These are phyloP conservation scores for Agriopis marginaria DNA, from an alignment of 2,888 invertebrate genomes.

Conservation along the genomic window DNA sequence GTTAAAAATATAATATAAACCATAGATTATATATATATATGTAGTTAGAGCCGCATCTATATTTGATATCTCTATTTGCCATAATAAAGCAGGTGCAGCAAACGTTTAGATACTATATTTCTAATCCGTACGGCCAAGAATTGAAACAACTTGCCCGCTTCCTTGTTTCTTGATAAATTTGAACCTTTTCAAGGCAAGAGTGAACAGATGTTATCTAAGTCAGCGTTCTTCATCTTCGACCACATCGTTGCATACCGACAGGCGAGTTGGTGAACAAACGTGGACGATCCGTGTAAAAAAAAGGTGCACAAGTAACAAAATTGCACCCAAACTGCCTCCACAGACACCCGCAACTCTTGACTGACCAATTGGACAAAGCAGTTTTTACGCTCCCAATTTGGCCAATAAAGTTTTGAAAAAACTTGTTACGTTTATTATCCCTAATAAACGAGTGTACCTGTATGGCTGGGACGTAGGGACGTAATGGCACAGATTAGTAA, in stretches of 20 bases:
- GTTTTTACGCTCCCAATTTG: slow-evolving; percentile 64
- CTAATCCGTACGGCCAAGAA: too few species aligned
- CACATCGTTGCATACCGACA: too few species aligned
- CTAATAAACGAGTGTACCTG: slow-evolving; percentile 72
- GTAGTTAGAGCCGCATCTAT: background rate
- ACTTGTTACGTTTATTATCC: slow-evolving; percentile 78
- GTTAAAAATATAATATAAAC: background rate
- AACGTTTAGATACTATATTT: too few species aligned
- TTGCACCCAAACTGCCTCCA: slow-evolving; percentile 37
- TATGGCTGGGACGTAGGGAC: slow-evolving; percentile 56
- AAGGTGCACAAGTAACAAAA: slow-evolving; percentile 9
- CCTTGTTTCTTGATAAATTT: too few species aligned
- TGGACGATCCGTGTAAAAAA: too few species aligned
- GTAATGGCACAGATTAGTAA: slow-evolving; percentile 10
- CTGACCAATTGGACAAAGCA: slow-evolving; percentile 66
- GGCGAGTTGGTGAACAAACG: too few species aligned
- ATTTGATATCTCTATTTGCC: background rate
- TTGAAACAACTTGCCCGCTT: too few species aligned
- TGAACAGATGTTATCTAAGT: too few species aligned
- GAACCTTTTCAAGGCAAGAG: too few species aligned
- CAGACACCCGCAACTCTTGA: slow-evolving; percentile 53
- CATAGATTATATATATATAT: too few species aligned
- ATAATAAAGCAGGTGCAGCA: slow-evolving; percentile 2
- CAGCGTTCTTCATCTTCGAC: too few species aligned
- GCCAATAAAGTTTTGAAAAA: slow-evolving; percentile 63